Conservation (phyloP, 2,888 invertebrate species). For the Drosophila putrida region DNA sequence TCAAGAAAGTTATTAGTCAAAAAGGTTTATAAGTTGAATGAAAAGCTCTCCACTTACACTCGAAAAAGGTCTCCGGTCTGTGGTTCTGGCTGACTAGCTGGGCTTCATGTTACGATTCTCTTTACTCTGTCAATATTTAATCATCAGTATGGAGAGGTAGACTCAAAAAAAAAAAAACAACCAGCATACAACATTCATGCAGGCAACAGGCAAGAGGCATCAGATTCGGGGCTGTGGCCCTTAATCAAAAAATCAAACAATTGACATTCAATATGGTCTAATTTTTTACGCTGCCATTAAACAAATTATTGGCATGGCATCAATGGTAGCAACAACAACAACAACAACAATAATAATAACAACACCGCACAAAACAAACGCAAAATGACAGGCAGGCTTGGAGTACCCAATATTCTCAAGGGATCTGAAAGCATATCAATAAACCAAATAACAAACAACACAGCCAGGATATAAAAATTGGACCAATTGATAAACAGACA, state of each 20-base stretch:
- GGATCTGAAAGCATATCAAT: constrained; percentile 69
- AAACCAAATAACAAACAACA: constrained; percentile 69
- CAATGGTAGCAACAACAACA: constrained; percentile 20
- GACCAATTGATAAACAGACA: constrained; percentile 21
- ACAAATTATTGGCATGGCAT: constrained; percentile 78
- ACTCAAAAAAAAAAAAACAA: constrained; percentile 6
- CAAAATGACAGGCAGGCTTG: constrained; percentile 50
- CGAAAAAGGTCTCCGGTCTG: constrained; percentile 3
- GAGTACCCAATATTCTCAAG: constrained; percentile 46
- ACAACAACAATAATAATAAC: constrained; percentile 25
- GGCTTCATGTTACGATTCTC: constrained; percentile 72
- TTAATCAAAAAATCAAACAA: constrained; percentile 83
- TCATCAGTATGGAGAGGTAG: constrained; percentile 66
- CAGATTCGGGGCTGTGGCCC: constrained; percentile 34
- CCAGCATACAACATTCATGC: constrained; percentile 23
- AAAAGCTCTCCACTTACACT: constrained; percentile 46
- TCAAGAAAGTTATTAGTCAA: constrained; percentile 29
- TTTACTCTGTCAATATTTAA: constrained; percentile 79
- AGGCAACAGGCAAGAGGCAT: constrained; percentile 16
- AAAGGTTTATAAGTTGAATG: constrained; percentile 19
- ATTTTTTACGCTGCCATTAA: constrained; percentile 83
- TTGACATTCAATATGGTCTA: constrained; percentile 84
- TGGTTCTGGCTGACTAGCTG: constrained; percentile 24
- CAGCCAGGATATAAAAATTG: constrained; percentile 14
- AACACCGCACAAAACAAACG: constrained; percentile 51